A percentile compares a stretch with the other conserved stretches of the same genome.
Conservation (phyloP, 2,113 vertebrate species). For the Menidia beryllina region DNA sequence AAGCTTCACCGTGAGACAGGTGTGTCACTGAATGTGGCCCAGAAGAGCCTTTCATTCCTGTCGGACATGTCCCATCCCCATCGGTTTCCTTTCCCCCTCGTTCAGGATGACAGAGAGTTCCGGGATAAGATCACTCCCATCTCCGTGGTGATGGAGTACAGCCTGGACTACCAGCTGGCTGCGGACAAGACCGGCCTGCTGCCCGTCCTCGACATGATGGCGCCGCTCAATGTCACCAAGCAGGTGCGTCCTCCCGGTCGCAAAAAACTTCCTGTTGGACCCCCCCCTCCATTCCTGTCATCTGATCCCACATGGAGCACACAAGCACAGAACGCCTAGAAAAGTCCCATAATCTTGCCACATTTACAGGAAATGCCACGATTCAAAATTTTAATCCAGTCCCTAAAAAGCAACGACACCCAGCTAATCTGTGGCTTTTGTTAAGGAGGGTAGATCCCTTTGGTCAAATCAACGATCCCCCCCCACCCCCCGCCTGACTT, state of each 20-base stretch:
- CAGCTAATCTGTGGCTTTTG: background rate
- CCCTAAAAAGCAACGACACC: background rate
- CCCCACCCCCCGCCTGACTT: no score
- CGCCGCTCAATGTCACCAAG: conserved; percentile 90
- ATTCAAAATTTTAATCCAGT: background rate
- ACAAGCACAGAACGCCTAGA: background rate
- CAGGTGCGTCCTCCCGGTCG: conserved; percentile 82
- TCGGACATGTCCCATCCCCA: background rate
- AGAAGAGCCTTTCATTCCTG: no score
- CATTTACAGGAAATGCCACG: background rate
- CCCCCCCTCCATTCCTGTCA: background rate
- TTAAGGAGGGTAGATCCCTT: no score
- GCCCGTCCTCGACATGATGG: conserved; percentile 91
- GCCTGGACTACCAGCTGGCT: conserved; percentile 87
- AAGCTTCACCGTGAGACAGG: no score
- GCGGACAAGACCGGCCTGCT: conserved; percentile 86
- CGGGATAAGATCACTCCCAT: conserved; percentile 97
- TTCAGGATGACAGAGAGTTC: conserved; percentile 93
- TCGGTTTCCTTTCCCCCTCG: background rate
- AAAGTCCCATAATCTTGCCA: background rate
- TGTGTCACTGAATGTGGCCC: no score
- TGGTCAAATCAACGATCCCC: background rate
- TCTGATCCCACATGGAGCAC: background rate
- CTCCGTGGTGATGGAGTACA: conserved; percentile 93
- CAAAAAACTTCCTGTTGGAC: background rate